Evolutionary conservation across 2,888 invertebrate genomes (phyloP).

Genomic region (Cotesia congregata): DNA sequence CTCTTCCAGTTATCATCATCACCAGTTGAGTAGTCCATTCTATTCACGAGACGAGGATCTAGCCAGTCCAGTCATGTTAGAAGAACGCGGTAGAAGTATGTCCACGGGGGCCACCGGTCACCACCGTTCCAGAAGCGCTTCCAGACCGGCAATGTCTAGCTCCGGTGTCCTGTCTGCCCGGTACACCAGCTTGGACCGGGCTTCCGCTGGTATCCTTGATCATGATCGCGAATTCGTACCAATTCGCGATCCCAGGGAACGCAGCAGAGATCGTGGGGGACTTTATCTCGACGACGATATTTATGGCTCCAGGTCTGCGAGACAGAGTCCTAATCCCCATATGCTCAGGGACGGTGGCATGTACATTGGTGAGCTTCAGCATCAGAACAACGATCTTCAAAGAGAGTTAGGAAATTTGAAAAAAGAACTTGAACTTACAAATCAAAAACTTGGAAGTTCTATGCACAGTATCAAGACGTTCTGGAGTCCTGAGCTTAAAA

Average conservation of each 20-base stretch:
- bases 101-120: conserved; percentile 75
- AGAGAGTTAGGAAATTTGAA: conserved; percentile 91
- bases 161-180: conserved; percentile 70
- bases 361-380: conserved; percentile 89
- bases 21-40: conserved; percentile 72
- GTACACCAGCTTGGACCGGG: conserved; percentile 82
- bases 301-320: conserved; percentile 76
- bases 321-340: conserved; percentile 81
- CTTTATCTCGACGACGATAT: conserved; percentile 81
- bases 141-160: conserved; percentile 76
- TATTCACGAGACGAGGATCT: conserved; percentile 81
- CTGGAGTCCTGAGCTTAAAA: conserved; percentile 99
- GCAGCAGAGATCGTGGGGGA: conserved; percentile 77
- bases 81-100: conserved; percentile 78
- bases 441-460: conserved; percentile 97
- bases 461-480: conserved; percentile 99
- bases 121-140: conserved; percentile 86
- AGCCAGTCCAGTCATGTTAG: conserved; percentile 88
- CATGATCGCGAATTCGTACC: conserved; percentile 91
- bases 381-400: conserved; percentile 95
- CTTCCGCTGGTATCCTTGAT: conserved; percentile 78
- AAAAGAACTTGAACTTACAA: conserved; percentile 94
- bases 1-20: conserved; percentile 64
- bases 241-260: conserved; percentile 81
- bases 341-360: conserved; percentile 76